Evolutionary conservation across 2,888 invertebrate species (phyloP).

Genomic region (Polyommatus icarus): DNA sequence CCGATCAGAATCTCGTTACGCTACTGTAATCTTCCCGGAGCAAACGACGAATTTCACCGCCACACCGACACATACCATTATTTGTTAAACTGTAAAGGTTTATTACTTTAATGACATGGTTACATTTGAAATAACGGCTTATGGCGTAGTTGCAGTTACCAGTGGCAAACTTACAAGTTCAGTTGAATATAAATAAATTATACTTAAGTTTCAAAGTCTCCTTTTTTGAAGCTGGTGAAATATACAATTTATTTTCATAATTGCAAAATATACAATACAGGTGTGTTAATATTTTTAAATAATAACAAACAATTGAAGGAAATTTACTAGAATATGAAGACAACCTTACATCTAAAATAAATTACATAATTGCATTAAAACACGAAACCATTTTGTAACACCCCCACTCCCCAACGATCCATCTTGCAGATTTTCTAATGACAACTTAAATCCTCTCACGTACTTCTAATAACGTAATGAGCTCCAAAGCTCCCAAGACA

Average conservation of each 20-base stretch:
- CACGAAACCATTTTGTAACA: conserved; percentile 32
- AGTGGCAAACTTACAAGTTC: neutral
- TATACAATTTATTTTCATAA: no score
- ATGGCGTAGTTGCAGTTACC: neutral
- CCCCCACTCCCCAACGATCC: conserved; percentile 37
- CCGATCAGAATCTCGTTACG: conserved; percentile 75
- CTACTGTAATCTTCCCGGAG: conserved; percentile 65
- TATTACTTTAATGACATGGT: neutral
- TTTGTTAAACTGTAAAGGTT: neutral
- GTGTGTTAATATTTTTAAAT: no score
- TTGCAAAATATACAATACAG: no score
- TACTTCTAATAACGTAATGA: conserved; percentile 76
- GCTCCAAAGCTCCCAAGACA: conserved; percentile 69
- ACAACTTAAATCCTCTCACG: conserved; percentile 74
- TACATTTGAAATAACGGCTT: neutral
- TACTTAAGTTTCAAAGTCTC: neutral
- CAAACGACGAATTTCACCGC: conserved; percentile 48
- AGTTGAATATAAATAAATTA: neutral
- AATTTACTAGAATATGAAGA: neutral
- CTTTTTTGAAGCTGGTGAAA: no score
- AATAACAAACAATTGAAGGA: neutral
- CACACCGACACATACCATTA: neutral
- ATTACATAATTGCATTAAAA: neutral
- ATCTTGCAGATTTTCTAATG: conserved; percentile 52
- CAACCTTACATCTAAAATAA: neutral